A percentile compares a stretch with the other conserved stretches of the same genome.
Conservation (phyloP, 2,888 invertebrate genomes). For the Agrochola lota region DNA sequence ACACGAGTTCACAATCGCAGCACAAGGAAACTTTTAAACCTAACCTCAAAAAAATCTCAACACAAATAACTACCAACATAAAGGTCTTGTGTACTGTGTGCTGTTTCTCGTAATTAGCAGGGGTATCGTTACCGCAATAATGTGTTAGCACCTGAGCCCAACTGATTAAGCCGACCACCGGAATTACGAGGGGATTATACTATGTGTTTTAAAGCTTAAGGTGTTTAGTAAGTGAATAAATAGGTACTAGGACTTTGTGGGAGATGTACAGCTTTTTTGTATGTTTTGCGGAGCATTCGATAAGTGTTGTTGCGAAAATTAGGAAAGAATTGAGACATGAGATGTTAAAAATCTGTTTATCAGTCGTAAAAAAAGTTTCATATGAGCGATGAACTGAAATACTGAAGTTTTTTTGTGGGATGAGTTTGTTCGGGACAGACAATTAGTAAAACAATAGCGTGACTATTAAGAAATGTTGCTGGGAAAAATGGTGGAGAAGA, state of each 20-base stretch:
- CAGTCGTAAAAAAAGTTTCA: no score
- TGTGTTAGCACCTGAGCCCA: slow-evolving; percentile 62
- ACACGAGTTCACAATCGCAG: neutral
- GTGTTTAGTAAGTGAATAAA: slow-evolving; percentile 56
- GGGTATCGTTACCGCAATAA: slow-evolving; percentile 58
- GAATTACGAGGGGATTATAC: slow-evolving; percentile 49
- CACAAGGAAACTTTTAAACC: neutral
- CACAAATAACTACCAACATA: slow-evolving; percentile 40
- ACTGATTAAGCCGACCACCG: slow-evolving; percentile 53
- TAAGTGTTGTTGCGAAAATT: neutral
- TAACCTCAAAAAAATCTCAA: slow-evolving; percentile 28
- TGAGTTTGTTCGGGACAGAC: no score
- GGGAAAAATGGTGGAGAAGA: neutral
- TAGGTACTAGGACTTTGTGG: slow-evolving; percentile 42
- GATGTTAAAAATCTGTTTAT: no score
- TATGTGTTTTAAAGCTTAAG: slow-evolving; percentile 51
- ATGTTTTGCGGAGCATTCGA: neutral
- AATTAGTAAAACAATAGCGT: neutral
- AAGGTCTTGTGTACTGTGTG: slow-evolving; percentile 22
- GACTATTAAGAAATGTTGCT: neutral
- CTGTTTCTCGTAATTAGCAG: slow-evolving; percentile 60
- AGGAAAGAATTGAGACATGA: no score
- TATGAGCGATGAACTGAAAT: no score
- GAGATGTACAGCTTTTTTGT: slow-evolving; percentile 27
- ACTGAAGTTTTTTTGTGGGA: no score